These are phyloP conservation scores for Rosalia funebris DNA, from an alignment of 2,888 invertebrate genomes.

Conservation along the genomic window DNA sequence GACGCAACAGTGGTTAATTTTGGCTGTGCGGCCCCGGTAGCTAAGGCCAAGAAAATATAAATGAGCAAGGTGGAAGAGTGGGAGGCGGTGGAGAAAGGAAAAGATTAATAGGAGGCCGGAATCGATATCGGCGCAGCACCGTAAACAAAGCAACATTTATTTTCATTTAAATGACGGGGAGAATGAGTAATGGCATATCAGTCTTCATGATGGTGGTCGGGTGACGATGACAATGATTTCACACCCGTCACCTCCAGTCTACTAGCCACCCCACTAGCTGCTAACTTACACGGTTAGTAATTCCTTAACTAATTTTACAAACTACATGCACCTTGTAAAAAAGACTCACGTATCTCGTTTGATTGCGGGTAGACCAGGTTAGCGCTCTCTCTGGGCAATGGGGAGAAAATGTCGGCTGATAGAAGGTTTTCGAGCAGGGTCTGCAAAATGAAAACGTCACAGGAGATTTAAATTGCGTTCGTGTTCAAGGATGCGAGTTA, in stretches of 20 bases:
- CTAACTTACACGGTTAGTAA: too few relatives aligned
- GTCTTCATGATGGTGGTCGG: background rate
- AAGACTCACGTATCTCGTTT: conserved; percentile 22
- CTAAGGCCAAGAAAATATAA: background rate
- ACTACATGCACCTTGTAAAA: conserved; percentile 5
- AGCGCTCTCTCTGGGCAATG: conserved; percentile 7
- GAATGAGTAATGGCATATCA: background rate
- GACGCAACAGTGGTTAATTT: background rate
- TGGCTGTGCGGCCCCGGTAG: background rate
- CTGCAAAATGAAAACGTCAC: conserved; percentile 1
- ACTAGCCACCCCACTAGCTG: too few relatives aligned
- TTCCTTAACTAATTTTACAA: background rate
- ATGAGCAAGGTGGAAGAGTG: background rate
- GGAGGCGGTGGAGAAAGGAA: background rate
- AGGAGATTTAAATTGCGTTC: background rate
- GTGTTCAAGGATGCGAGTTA: too few relatives aligned
- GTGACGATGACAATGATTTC: too few relatives aligned
- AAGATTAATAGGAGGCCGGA: background rate
- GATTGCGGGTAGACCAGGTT: conserved; percentile 13
- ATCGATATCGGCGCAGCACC: too few relatives aligned
- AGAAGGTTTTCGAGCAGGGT: conserved; percentile 18
- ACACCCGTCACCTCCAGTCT: background rate
- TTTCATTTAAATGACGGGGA: background rate
- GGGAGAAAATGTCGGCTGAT: conserved; percentile 15
- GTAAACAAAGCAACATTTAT: background rate